Conservation (phyloP, 1,140 invertebrate genomes). For the Gryllus bimaculatus region DNA sequence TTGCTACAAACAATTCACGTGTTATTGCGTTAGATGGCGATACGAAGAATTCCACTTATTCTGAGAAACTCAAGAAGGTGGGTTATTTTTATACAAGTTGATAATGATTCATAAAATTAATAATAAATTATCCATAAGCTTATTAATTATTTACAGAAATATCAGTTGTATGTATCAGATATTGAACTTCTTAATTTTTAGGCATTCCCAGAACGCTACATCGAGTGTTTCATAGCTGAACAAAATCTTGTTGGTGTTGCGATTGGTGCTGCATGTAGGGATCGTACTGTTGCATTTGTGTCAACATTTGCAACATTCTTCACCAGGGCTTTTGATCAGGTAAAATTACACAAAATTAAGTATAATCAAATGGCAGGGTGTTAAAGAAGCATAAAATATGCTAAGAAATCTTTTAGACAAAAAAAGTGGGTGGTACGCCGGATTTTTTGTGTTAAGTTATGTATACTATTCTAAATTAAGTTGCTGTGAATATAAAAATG, state of each 20-base stretch:
- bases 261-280: slow-evolving; percentile 82
- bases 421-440: too few relatives aligned
- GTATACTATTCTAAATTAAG: too few relatives aligned
- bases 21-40: slow-evolving; percentile 92
- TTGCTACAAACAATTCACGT: slow-evolving; percentile 69
- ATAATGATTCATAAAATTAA: slow-evolving; percentile 35
- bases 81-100: slow-evolving; percentile 10
- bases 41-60: slow-evolving; percentile 97
- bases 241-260: slow-evolving; percentile 96
- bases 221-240: slow-evolving; percentile 98
- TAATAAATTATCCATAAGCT: slow-evolving; percentile 27
- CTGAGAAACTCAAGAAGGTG: slow-evolving; percentile 79
- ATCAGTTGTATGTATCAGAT: too few relatives aligned
- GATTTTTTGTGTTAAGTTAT: too few relatives aligned
- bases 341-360: slow-evolving; percentile 28
- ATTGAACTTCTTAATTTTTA: slow-evolving; percentile 24
- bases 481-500: too few relatives aligned
- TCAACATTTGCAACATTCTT: slow-evolving; percentile 98
- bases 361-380: too few relatives aligned
- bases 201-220: slow-evolving; percentile 59
- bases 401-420: too few relatives aligned
- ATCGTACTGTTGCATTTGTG: slow-evolving; percentile 81
- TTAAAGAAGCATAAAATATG: too few relatives aligned
- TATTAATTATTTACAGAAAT: too few relatives aligned
- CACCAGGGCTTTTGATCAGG: slow-evolving; percentile 90